Evolutionary conservation across 2,113 vertebrate species (phyloP).

Genomic region (human): DNA sequence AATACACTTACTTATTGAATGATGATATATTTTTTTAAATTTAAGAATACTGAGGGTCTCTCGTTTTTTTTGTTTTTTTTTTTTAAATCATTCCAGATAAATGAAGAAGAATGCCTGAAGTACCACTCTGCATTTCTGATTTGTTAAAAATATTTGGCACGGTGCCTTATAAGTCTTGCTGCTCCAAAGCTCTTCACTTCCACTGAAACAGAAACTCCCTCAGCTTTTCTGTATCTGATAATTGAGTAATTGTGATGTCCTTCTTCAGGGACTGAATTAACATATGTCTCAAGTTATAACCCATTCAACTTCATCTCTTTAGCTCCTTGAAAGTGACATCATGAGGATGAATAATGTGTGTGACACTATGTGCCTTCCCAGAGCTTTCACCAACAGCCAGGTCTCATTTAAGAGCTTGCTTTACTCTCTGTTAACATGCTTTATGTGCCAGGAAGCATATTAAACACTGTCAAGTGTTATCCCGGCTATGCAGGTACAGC

Average conservation of each 20-base stretch:
- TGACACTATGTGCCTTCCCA: fast-evolving
- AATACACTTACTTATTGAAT: neutral
- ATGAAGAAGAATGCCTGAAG: neutral
- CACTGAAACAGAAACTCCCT: neutral
- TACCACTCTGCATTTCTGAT: neutral
- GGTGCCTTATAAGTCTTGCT: neutral
- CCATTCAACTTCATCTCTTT: neutral
- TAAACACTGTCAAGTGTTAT: neutral
- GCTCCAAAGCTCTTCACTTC: neutral
- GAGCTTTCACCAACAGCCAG: neutral
- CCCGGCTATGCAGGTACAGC: neutral
- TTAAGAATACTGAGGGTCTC: neutral
- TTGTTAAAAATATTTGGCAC: neutral
- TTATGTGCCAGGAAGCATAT: neutral
- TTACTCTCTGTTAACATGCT: neutral
- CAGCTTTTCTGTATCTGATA: neutral
- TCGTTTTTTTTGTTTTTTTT: too few relatives aligned
- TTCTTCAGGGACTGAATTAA: slow-evolving; percentile 35
- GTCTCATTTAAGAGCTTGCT: neutral
- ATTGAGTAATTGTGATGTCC: slow-evolving; percentile 16
- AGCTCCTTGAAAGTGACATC: slow-evolving; percentile 17
- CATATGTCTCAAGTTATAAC: slow-evolving; percentile 30
- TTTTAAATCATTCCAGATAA: neutral
- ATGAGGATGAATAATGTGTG: neutral
- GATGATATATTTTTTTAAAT: neutral